phyloP scores from a whole-genome alignment of 2,113 vertebrate species.

The Coptodon rendalli region DNA sequence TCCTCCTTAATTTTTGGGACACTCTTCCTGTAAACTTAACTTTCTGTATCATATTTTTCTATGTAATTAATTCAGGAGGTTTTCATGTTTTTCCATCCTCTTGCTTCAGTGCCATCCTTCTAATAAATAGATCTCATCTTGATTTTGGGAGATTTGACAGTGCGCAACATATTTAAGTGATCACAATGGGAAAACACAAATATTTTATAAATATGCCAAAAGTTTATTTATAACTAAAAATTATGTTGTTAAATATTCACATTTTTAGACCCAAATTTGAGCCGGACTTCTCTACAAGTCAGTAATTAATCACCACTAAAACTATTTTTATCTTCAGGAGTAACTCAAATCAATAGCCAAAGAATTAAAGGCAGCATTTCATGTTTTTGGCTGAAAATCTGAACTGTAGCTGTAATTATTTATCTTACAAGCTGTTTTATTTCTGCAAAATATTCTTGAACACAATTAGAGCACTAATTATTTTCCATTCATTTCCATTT shows the following conservation, averaged over 20 bases:
- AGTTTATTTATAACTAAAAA: neutral
- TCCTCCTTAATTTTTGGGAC: neutral
- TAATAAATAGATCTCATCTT: neutral
- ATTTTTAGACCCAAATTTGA: neutral
- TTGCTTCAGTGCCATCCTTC: accelerated
- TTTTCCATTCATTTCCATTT: neutral
- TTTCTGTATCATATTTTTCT: neutral
- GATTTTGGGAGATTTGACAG: neutral
- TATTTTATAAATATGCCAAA: neutral
- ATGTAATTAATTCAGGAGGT: neutral
- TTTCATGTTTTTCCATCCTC: neutral
- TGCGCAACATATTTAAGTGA: neutral
- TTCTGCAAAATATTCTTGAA: neutral
- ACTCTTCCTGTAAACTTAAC: neutral
- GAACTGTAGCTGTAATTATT: neutral
- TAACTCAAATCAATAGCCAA: neutral
- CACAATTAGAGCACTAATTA: neutral
- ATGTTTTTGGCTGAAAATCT: neutral
- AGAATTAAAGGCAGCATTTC: neutral
- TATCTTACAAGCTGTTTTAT: neutral
- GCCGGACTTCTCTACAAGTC: neutral
- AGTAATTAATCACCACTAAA: neutral
- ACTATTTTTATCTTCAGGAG: neutral
- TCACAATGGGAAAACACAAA: neutral
- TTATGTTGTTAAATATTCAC: neutral